Percentiles rank a stretch among this genome's conserved stretches.
Conservation (phyloP, 2,888 invertebrate genomes). For the Eulithis testata region DNA sequence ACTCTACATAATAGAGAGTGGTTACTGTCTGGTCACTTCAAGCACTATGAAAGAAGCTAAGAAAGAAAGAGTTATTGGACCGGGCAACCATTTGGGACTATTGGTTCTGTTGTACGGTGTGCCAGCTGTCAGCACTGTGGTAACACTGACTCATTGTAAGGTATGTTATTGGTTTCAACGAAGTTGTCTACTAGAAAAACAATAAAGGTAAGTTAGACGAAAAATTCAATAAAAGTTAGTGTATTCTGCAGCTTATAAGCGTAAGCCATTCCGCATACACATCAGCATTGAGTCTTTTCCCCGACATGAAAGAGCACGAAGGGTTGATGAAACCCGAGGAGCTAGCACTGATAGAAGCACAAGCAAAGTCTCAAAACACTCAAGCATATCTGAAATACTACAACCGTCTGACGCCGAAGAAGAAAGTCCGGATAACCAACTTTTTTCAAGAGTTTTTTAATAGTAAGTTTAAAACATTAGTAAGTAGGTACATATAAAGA, state of each 20-base stretch:
- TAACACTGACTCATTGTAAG: constrained; percentile 82
- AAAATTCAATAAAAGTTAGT: not conserved
- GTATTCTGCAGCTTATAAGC: constrained; percentile 66
- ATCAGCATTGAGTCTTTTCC: constrained; percentile 77
- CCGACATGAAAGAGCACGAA: constrained; percentile 77
- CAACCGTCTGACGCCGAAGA: constrained; percentile 48
- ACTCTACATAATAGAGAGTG: constrained; percentile 80
- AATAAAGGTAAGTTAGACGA: too few relatives aligned
- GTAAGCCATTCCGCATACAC: constrained; percentile 74
- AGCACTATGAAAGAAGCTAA: constrained; percentile 61
- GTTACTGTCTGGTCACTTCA: constrained; percentile 76
- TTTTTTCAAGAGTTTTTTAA: constrained; percentile 67
- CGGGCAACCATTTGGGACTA: constrained; percentile 76
- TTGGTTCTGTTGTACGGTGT: constrained; percentile 78
- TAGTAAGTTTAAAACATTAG: constrained; percentile 47
- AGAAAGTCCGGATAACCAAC: constrained; percentile 60
- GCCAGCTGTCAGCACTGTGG: constrained; percentile 74
- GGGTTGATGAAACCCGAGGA: constrained; percentile 66
- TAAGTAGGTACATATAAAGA: too few relatives aligned
- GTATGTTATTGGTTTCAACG: constrained; percentile 47
- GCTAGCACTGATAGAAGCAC: constrained; percentile 57
- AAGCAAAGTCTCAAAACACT: constrained; percentile 59
- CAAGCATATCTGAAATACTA: constrained; percentile 60
- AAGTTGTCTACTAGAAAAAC: too few relatives aligned
- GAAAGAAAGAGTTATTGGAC: constrained; percentile 70